Base-by-base conservation (phyloP, 2,888 invertebrate species). In the Nezara viridula region DNA sequence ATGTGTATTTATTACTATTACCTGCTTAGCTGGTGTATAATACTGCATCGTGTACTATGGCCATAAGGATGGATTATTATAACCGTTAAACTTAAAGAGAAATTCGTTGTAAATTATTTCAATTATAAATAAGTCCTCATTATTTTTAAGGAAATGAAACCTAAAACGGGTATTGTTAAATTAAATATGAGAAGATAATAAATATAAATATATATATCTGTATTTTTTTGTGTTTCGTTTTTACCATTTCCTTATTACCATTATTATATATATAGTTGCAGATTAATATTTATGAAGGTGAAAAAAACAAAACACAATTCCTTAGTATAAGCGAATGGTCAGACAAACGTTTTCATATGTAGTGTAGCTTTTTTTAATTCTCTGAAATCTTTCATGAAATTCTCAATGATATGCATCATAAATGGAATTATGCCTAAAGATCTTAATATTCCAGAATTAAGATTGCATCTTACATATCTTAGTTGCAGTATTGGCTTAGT, bases 141-240 rank as follows among this genome's bases (percentile, higher is more conserved):
- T 73, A 73, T 73, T 73, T 73, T 73, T 73, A 73, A 73, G 66
- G 32, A 73, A 66, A 73, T 73, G 66, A 73, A 73, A 73, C 66
- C 66, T 73, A 73, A 73, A 73, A 73, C 66, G 66, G 66, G 66
- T 73, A 73, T 73, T 73, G 66, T 73, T 73, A 73, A 73, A 73
- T 73, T 73, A 73, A 73, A 73, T 73, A 73, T 73, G 66, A 37
- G 32, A 73, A 73, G 37, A 73, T 73, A 73, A 73, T 73, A 73
- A 73, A 73, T 73, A 73, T 73, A 73, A 73, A 73, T 73, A 73
- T 73, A 60, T 60, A 73, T 73, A 73, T 73, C 66, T 73, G 66
- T 73, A 73, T 37, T 37, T 32, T 21, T 32, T 37, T 37, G 32
- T 16, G n/a, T 55, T 60, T 60, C 37, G 7, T 37, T 7, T 37